Evolutionary conservation across 1,140 invertebrate species (phyloP), one percentile per base, ranked within the genome.

Genomic region (Galendromus occidentalis): DNA sequence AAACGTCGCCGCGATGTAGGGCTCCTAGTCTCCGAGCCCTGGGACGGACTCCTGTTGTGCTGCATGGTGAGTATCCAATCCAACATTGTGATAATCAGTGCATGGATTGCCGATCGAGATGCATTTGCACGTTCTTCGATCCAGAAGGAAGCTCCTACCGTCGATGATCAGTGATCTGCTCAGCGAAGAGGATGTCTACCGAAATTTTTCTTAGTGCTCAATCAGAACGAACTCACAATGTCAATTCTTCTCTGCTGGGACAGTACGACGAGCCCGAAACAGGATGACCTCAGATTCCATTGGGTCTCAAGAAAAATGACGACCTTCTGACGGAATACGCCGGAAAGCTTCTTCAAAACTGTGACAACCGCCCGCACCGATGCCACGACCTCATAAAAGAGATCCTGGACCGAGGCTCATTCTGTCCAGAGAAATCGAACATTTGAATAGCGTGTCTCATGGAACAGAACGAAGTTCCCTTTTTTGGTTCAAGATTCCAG

Each of bases 401-500:
- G 84, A 82, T 92, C 65, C 76, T 92, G 9, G 84, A 84, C 72
- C 82, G 82, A 72, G 89, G 91, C 78, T 87, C 87, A 0, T 91
- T 86, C 73, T 87, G 92, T 73, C 84, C 80, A 71, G 80, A 80
- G 22, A 88, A 86, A 73, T 77, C 93, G 65, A 89, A 88, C 18
- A 82, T 95, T 59, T 86, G 94, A 71, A 86, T 94, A 68, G 87
- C 89, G 0, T 91, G 90, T 72, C 79, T 95, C 39, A 87, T 95
- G n/a, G 91, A 96, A 75, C 77, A 94, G 44, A 87, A 86, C 64
- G 85, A 87, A 73, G 45, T 14, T n/a, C n/a, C n/a, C n/a, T n/a
- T n/a, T n/a, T n/a, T n/a, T n/a, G n/a, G n/a, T n/a, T n/a, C n/a
- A n/a, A n/a, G n/a, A n/a, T 7, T 47, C 81, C 82, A 25, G 89